Evolutionary conservation across 2,888 invertebrate genomes (phyloP), one percentile per base, ranked within the genome.

Genomic region (Amblyjoppa proteus): DNA sequence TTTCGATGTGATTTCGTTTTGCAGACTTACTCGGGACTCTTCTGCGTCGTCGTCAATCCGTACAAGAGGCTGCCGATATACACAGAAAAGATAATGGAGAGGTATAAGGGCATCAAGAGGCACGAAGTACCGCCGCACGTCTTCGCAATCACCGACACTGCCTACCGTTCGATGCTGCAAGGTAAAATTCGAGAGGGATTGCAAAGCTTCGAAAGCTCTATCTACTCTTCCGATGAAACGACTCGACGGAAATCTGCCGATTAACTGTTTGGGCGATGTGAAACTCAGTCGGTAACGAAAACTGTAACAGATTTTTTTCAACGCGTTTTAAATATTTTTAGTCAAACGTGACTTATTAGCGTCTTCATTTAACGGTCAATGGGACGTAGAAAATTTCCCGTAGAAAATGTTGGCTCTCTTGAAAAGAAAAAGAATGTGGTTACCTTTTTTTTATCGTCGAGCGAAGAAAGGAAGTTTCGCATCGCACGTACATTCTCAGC

Each of bases 51-150:
- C 91, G 99, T 99, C 91, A 99, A 99, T 95, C 99, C 99, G 3
- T 99, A 99, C 97, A 99, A 99, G 95, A 97, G 97, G 95, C 96
- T 99, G 94, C 99, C 99, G 87, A 99, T 99, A 94, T 99, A 99
- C 96, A 99, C 99, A 93, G 99, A 99, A 95, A 98, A 98, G 95
- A 98, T 99, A 91, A 99, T 99, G 97, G 99, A 99, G 95, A 96
- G 99, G 95, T 99, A 99, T 96, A 99, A 99, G 96, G 99, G 99
- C 91, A 99, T 99, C 95, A 99, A 99, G 95, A 95, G 99, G 92
- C 99, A 99, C 95, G 99, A 99, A 95, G 98, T 99, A 90, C 99
- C 99, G 88, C 99, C 99, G 73, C 99, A 99, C 94, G 99, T 99
- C 87, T 99, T 99, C 95, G 99, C 99, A 94, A 99, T 99, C 95